Evolutionary conservation across 2,888 invertebrate genomes (phyloP), one percentile per base, ranked within the genome.

Genomic region (Harpalus rufipes): DNA sequence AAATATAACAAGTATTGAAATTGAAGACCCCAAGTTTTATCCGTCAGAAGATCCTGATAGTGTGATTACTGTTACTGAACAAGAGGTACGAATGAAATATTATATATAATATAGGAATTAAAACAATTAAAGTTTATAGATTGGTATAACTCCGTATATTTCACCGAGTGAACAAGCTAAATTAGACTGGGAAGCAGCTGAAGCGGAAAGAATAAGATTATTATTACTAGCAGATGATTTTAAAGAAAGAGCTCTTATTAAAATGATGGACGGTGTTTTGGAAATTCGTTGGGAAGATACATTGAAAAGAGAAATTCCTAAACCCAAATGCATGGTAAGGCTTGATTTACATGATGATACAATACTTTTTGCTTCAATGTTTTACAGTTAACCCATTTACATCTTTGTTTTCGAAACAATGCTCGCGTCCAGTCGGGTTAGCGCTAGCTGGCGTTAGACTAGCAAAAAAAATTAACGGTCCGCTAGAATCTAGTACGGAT

Each of bases 281-380:
- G 97, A 97, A 91, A 93, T 96, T 85, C 93, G 95, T 83, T 97
- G 97, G 95, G 97, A 98, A 90, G 97, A 98, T 90, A 95, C 96
- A 91, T 94, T 98, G 87, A 97, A 96, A 90, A 96, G 96, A 89
- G 96, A 96, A 25, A 93, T 97, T 56, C 95, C 95, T 0, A 91
- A 93, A 89, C 97, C 97, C 1, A 93, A 93, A 85, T 97, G 96
- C 89, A 94, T 97, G 94, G 92, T 94, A 25, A 88, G 14, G 21
- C 21, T 21, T 21, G 21, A 21, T 21, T 21, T 21, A 21, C 3
- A 32, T 32, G 32, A 32, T 5, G 32, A 32, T 32, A 6, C 6
- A 5, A 32, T 32, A 32, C 32, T 32, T 32, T 5, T 32, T 6
- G 32, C 5, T 32, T 32, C 32, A 6, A n/a, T n/a, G n/a, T n/a